These are phyloP conservation scores for Torymus aiolomorphi DNA, from an alignment of 2,888 invertebrate species.

Conservation along the genomic window DNA sequence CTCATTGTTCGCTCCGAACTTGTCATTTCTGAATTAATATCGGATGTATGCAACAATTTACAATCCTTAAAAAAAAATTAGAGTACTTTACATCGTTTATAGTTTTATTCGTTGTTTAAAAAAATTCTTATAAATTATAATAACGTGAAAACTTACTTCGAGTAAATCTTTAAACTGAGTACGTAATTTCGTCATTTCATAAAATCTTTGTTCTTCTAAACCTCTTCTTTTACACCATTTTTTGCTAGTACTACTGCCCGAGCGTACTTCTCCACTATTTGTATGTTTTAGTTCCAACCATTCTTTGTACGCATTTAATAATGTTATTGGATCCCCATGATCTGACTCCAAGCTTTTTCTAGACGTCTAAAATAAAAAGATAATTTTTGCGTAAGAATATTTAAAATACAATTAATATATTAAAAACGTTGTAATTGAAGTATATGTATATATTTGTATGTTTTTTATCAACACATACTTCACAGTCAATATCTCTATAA, in stretches of 20 bases:
- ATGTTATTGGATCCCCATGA: constrained; percentile 95
- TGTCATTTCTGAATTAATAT: constrained; percentile 77
- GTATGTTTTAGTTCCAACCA: constrained; percentile 90
- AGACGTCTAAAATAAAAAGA: constrained; percentile 77
- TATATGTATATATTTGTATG: too few species aligned
- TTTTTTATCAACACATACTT: constrained; percentile 66
- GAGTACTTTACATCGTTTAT: background rate
- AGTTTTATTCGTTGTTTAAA: constrained; percentile 5
- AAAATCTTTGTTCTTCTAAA: constrained; percentile 97
- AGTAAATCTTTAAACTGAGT: constrained; percentile 91
- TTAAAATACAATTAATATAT: constrained; percentile 15
- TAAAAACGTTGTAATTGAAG: background rate
- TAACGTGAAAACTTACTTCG: constrained; percentile 76
- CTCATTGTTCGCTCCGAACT: constrained; percentile 88
- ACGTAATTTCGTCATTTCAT: constrained; percentile 95
- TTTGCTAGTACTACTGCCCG: constrained; percentile 73
- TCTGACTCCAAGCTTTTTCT: constrained; percentile 91
- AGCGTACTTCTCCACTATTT: constrained; percentile 66
- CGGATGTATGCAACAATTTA: constrained; percentile 78
- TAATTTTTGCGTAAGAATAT: background rate
- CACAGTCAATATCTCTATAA: constrained; percentile 89
- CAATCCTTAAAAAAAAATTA: constrained; percentile 77
- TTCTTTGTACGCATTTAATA: constrained; percentile 90
- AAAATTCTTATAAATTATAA: background rate
- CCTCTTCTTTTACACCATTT: constrained; percentile 94